phyloP scores from a whole-genome alignment of 2,113 vertebrate genomes.

The Salvator merianae region DNA sequence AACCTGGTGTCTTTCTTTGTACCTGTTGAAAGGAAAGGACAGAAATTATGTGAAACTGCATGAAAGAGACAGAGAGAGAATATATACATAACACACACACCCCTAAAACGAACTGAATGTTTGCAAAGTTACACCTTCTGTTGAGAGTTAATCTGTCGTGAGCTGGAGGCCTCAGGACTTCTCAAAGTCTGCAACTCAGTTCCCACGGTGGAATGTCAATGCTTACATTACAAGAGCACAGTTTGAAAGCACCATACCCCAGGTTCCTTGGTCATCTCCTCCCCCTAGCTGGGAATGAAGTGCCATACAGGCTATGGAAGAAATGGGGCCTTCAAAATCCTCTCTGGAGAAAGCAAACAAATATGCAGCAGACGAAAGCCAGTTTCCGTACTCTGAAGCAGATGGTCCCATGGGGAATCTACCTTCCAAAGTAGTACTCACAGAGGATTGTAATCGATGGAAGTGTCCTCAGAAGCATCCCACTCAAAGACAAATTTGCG shows the following conservation, averaged over 20 bases:
- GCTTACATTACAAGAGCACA: background rate
- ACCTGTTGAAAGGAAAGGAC: conserved; percentile 68
- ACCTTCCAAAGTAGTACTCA: conserved; percentile 70
- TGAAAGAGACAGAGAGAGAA: too few species aligned
- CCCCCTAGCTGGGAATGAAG: background rate
- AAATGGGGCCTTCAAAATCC: background rate
- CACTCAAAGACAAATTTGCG: conserved; percentile 98
- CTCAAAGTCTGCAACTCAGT: background rate
- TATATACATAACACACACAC: too few species aligned
- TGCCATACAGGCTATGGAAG: background rate
- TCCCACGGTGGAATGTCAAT: background rate
- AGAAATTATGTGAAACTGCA: too few species aligned
- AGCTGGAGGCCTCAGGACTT: background rate
- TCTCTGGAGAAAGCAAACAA: background rate
- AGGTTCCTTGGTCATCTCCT: background rate
- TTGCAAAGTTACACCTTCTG: too few species aligned
- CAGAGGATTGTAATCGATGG: conserved; percentile 95
- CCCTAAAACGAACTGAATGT: too few species aligned
- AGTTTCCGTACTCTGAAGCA: background rate
- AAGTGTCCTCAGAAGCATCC: conserved; percentile 96
- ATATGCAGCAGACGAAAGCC: background rate
- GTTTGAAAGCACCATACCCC: background rate
- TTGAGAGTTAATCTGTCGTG: too few species aligned
- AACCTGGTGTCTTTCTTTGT: conserved; percentile 95
- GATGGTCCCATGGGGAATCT: background rate